Base-by-base conservation (phyloP, 1,140 invertebrate species). In the Nephila pilipes region DNA sequence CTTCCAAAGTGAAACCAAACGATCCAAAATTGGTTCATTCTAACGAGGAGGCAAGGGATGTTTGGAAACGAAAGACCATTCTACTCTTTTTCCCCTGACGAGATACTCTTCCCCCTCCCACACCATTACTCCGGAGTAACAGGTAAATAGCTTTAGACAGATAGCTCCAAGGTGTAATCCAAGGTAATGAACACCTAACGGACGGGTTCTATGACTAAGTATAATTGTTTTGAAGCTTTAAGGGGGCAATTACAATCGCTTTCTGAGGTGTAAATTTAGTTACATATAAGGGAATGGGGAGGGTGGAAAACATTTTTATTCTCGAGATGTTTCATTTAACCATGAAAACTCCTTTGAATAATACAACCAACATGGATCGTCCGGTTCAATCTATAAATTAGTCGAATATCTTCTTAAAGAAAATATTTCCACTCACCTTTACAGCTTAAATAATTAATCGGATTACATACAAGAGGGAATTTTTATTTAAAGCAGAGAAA, bases 121-220 rank as follows among this genome's bases (percentile, higher is more conserved):
- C n/a, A 75, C 69, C 29, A 36, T 36, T 75, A 75, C 69, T 32
- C 29, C 18, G 32, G 69, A 75, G 69, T 75, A 75, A 32, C 69
- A 75, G 29, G 69, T 75, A 75, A 75, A 32, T 75, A 75, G 69
- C 69, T 75, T 75, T 75, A 75, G 69, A 75, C 69, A 75, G n/a
- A n/a, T n/a, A n/a, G 69, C 69, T 75, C 29, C 16, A 75, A 29
- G 69, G 18, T 75, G 36, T 75, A 75, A 75, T 75, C 69, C 29
- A 14, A 36, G 29, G 69, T 75, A 32, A 75, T 18, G 69, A 75
- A 36, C 36, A 75, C 29, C 29, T 36, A 75, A 75, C 10, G 69
- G 69, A 75, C 4, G 69, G 69, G 63, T 25, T 29, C 63, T 10
- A n/a, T 12, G 69, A 75, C 69, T 75, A 75, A 75, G 69, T 75